Conservation (phyloP, 2,113 vertebrate genomes). For the Ameiurus melas region DNA sequence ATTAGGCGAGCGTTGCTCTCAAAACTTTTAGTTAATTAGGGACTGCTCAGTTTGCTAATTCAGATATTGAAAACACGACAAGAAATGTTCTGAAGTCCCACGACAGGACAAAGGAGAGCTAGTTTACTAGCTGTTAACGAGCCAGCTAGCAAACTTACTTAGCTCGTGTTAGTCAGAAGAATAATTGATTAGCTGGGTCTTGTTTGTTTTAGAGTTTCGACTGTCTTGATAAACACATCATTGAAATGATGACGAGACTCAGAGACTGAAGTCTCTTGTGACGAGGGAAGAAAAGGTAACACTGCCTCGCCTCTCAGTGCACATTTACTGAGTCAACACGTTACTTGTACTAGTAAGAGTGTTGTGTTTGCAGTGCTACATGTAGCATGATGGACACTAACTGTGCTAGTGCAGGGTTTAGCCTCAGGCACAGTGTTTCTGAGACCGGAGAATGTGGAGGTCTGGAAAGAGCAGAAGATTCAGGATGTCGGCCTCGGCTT, state of each 20-base stretch:
- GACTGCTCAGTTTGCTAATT: too few species aligned
- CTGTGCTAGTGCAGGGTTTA: background rate
- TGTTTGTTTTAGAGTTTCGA: background rate
- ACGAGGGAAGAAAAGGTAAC: background rate
- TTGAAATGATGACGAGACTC: background rate
- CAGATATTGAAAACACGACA: background rate
- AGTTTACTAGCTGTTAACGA: background rate
- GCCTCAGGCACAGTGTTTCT: slow-evolving; percentile 21
- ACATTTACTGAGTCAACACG: background rate
- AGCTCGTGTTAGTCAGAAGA: background rate
- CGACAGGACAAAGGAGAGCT: background rate
- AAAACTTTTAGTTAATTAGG: too few species aligned
- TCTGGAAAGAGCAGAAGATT: slow-evolving; percentile 43
- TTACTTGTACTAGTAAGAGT: background rate
- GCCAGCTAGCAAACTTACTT: background rate
- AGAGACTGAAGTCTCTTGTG: background rate
- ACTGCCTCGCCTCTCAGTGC: too few species aligned
- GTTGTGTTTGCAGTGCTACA: background rate
- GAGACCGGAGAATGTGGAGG: slow-evolving; percentile 26
- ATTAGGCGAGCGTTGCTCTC: too few species aligned
- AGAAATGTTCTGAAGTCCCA: background rate
- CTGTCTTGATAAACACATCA: background rate
- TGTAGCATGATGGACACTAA: background rate
- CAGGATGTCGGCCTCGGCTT: slow-evolving; percentile 48
- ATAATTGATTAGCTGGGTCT: background rate